Evolutionary conservation across 2,888 invertebrate species (phyloP).

Genomic region (Hesperia comma): DNA sequence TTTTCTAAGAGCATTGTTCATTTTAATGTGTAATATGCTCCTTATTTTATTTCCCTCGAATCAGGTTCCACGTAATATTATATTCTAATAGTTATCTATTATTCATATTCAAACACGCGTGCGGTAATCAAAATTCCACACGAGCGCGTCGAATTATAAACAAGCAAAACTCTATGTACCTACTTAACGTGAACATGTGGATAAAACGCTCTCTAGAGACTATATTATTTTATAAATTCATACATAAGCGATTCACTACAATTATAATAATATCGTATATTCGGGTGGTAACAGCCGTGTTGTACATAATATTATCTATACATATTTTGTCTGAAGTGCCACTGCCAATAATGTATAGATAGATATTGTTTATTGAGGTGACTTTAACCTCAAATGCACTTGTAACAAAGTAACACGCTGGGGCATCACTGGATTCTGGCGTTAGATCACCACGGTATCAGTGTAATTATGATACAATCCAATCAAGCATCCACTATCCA

Average conservation of each 20-base stretch:
- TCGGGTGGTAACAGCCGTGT: neutral
- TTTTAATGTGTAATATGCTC: too few species aligned
- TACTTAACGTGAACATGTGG: slow-evolving; percentile 1
- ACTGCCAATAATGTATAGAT: too few species aligned
- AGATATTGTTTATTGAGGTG: too few species aligned
- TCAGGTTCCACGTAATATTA: slow-evolving; percentile 5
- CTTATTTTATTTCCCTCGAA: slow-evolving; percentile 1
- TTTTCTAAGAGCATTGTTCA: too few species aligned
- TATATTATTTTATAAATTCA: neutral
- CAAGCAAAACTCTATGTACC: slow-evolving; percentile 8
- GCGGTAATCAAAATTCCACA: slow-evolving; percentile 20
- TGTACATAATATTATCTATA: neutral
- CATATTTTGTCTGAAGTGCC: too few species aligned
- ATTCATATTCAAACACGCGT: slow-evolving; percentile 25
- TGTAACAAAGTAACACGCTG: too few species aligned
- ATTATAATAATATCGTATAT: neutral
- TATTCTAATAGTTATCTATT: slow-evolving; percentile 23
- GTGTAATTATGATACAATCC: too few species aligned
- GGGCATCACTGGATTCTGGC: too few species aligned
- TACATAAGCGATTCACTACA: neutral
- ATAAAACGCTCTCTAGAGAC: neutral
- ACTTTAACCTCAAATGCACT: too few species aligned
- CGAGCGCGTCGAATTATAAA: slow-evolving; percentile 8
- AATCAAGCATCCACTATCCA: too few species aligned
- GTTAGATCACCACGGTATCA: too few species aligned